Percentiles rank a stretch among this genome's conserved stretches.
These are phyloP conservation scores for Pseudonaja textilis DNA, from an alignment of 2,113 vertebrate species.

Conservation along the genomic window DNA sequence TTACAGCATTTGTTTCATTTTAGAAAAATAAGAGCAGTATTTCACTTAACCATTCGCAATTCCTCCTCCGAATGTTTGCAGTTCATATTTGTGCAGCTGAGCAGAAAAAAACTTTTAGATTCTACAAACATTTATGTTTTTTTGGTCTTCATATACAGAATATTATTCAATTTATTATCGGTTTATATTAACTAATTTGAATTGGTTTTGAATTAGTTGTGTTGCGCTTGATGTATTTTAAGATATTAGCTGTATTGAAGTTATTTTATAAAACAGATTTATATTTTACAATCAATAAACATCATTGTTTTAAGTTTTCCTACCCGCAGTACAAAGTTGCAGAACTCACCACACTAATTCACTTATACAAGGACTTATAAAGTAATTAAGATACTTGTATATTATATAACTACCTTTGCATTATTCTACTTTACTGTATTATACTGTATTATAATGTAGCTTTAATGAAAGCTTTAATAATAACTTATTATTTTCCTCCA, in stretches of 20 bases:
- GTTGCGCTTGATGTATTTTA: background rate
- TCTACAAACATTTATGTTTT: background rate
- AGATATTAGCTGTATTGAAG: background rate
- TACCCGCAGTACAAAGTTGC: background rate
- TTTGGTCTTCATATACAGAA: background rate
- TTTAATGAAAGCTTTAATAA: background rate
- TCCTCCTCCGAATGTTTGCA: background rate
- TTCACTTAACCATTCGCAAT: background rate
- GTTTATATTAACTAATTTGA: background rate
- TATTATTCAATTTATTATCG: background rate
- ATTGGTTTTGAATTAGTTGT: background rate
- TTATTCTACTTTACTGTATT: background rate
- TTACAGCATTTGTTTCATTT: background rate
- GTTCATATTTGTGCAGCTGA: background rate
- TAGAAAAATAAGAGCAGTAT: background rate
- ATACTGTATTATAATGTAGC: background rate
- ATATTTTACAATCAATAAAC: background rate
- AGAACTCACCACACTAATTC: background rate
- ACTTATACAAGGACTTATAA: background rate
- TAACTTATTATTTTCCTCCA: background rate
- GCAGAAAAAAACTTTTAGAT: background rate
- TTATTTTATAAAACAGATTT: background rate
- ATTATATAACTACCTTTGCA: background rate
- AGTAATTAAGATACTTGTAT: background rate
- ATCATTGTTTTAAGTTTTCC: background rate